Percentiles rank a stretch among this genome's conserved stretches.
Evolutionary conservation across 2,888 invertebrate genomes (phyloP).

Genomic region (Artemia sinica): DNA sequence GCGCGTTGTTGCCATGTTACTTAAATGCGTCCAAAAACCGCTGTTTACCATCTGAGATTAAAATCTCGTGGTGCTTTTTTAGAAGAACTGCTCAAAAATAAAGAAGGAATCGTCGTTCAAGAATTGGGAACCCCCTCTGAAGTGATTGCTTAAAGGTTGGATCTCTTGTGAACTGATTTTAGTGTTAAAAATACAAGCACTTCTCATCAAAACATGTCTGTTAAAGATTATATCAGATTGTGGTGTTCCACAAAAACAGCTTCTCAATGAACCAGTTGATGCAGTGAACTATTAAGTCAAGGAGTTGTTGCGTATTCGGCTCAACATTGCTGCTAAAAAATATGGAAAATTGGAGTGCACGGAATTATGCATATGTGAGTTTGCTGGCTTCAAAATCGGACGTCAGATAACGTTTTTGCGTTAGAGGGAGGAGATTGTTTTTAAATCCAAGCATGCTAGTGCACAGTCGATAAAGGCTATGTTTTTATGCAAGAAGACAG

Average conservation of each 20-base stretch:
- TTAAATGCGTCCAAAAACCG: constrained; percentile 33
- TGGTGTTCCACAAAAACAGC: not conserved
- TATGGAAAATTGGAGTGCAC: constrained; percentile 41
- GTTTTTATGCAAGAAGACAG: constrained; percentile 21
- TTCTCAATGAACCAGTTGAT: not conserved
- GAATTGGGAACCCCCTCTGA: constrained; percentile 19
- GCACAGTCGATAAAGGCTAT: constrained; percentile 17
- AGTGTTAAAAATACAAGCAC: constrained; percentile 15
- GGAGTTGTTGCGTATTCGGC: constrained; percentile 36
- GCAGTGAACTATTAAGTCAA: constrained; percentile 34
- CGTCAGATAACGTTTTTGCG: constrained; percentile 41
- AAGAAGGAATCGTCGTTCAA: constrained; percentile 23
- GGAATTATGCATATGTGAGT: constrained; percentile 44
- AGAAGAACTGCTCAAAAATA: constrained; percentile 22
- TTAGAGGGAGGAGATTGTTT: constrained; percentile 28
- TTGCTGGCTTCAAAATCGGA: constrained; percentile 43
- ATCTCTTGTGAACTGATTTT: constrained; percentile 16
- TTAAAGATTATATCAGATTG: constrained; percentile 9
- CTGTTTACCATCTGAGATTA: too few relatives aligned
- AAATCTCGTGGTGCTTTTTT: constrained; percentile 16
- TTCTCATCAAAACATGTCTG: not conserved
- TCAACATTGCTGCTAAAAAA: constrained; percentile 12
- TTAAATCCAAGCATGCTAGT: not conserved
- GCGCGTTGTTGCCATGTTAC: constrained; percentile 41
- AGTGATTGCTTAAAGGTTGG: constrained; percentile 23